Evolutionary conservation across 1,140 invertebrate genomes (phyloP).

Genomic region (Frieseomelitta varia): DNA sequence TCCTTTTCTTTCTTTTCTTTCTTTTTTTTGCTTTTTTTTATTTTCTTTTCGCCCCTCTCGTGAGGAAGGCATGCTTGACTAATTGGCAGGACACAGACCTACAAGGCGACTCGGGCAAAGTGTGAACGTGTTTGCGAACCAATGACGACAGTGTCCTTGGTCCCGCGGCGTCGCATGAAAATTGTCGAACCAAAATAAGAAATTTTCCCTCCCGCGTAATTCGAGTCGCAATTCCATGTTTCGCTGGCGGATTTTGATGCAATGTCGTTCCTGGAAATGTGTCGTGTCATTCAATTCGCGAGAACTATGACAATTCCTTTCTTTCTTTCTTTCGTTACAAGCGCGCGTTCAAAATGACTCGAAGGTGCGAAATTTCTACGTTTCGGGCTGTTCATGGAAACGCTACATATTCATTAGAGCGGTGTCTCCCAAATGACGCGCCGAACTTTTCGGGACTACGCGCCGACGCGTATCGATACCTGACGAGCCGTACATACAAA

Average conservation of each 20-base stretch:
- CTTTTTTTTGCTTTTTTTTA: background rate
- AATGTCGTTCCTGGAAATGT: background rate
- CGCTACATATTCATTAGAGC: slow-evolving; percentile 53
- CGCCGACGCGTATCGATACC: slow-evolving; percentile 19
- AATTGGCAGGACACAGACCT: slow-evolving; percentile 57
- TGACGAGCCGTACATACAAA: background rate
- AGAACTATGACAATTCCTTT: slow-evolving; percentile 6
- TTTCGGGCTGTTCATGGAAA: slow-evolving; percentile 30
- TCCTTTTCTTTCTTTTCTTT: slow-evolving; percentile 15
- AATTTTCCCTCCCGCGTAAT: background rate
- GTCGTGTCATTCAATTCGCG: background rate
- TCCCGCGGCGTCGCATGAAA: background rate
- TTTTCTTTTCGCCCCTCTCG: slow-evolving; percentile 1
- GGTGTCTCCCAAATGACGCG: slow-evolving; percentile 5
- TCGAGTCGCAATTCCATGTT: background rate
- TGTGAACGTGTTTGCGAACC: slow-evolving; percentile 54
- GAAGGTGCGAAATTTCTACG: slow-evolving; percentile 4
- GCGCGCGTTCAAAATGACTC: background rate
- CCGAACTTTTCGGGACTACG: background rate
- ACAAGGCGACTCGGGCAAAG: slow-evolving; percentile 37
- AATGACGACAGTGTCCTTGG: slow-evolving; percentile 30
- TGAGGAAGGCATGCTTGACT: slow-evolving; percentile 52
- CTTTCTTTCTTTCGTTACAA: background rate
- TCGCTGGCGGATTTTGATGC: background rate
- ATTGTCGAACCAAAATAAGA: background rate